These are phyloP conservation scores for Alcis repandata DNA, from an alignment of 2,888 invertebrate species.

Conservation along the genomic window DNA sequence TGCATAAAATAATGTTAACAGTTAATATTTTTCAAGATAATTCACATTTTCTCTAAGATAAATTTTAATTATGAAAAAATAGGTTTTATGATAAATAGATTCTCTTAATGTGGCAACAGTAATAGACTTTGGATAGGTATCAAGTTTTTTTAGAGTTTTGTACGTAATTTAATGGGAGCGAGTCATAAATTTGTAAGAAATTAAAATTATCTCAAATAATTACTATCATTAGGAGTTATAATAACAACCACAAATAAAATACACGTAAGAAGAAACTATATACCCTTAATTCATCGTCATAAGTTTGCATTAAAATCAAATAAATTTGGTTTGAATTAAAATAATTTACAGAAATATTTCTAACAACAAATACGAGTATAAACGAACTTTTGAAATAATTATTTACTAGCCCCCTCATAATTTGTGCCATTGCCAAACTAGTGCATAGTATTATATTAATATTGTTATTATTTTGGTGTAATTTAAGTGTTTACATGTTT, in stretches of 20 bases:
- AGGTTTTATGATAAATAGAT: conserved; percentile 30
- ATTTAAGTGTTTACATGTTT: conserved; percentile 33
- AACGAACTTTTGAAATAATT: background rate
- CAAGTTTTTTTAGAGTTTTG: conserved; percentile 3
- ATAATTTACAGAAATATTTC: background rate
- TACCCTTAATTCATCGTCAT: too few relatives aligned
- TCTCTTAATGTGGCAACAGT: conserved; percentile 30
- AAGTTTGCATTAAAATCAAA: too few relatives aligned
- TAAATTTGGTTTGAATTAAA: background rate
- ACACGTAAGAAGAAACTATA: too few relatives aligned
- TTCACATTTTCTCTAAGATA: conserved; percentile 10
- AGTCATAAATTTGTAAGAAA: background rate
- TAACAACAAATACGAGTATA: background rate
- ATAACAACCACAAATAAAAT: too few relatives aligned
- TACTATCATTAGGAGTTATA: background rate
- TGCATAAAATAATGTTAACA: background rate
- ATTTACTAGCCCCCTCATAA: background rate
- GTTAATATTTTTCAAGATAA: background rate
- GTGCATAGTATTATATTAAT: conserved; percentile 31
- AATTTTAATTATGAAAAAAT: conserved; percentile 25
- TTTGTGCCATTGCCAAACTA: conserved; percentile 43
- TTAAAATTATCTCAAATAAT: background rate
- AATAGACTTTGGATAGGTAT: conserved; percentile 33
- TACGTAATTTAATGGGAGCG: background rate
- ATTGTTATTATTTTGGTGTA: conserved; percentile 25